phyloP scores from a whole-genome alignment of 2,113 vertebrate genomes.

The Spheniscus mendiculus region DNA sequence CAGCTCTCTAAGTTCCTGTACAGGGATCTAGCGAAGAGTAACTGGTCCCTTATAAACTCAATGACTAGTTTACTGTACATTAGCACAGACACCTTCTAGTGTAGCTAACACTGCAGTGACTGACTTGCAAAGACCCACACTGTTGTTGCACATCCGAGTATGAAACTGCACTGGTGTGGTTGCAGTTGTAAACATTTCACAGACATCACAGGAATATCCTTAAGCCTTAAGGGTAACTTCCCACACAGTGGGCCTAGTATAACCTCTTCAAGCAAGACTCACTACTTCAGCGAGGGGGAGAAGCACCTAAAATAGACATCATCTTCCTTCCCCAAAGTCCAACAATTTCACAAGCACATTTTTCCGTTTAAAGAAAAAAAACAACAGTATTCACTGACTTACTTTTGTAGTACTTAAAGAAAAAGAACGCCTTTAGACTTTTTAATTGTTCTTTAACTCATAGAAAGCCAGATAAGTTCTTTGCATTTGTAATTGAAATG shows the following conservation, averaged over 20 bases:
- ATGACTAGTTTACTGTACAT: background rate
- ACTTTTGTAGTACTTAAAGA: background rate
- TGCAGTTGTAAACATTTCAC: background rate
- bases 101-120: background rate
- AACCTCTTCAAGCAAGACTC: background rate
- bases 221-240: background rate
- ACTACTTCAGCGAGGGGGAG: background rate
- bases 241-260: background rate
- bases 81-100: background rate
- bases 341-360: background rate
- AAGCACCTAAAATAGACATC: background rate
- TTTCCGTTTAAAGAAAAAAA: background rate
- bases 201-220: background rate
- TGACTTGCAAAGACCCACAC: background rate
- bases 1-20: background rate
- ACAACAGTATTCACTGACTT: background rate
- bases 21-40: background rate
- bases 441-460: background rate
- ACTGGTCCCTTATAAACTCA: background rate
- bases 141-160: background rate
- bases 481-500: background rate
- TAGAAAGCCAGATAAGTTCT: background rate
- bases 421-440: background rate
- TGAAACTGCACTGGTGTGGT: background rate
- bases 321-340: background rate